Percentiles rank a stretch among this genome's conserved stretches.
Conservation (phyloP, 1,140 invertebrate species). For the Gonatopus flavifemur region DNA sequence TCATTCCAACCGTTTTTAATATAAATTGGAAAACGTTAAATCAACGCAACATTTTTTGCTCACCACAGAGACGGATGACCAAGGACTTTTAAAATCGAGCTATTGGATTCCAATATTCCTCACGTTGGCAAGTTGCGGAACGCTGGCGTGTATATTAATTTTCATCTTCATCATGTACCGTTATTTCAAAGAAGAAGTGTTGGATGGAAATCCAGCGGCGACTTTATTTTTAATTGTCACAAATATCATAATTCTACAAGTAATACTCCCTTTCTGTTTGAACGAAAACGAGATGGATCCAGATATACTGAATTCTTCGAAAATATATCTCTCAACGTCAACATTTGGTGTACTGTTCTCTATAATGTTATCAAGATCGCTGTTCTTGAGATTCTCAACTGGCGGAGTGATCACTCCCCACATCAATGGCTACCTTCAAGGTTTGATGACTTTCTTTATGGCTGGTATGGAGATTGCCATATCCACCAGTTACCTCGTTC, state of each 20-base stretch:
- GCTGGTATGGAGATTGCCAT: constrained; percentile 59
- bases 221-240: constrained; percentile 59
- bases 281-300: constrained; percentile 38
- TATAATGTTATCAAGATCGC: constrained; percentile 60
- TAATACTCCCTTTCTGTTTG: constrained; percentile 61
- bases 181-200: constrained; percentile 55
- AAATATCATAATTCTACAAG: constrained; percentile 57
- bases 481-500: constrained; percentile 48
- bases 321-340: constrained; percentile 58
- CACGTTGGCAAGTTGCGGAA: constrained; percentile 54
- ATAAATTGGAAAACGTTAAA: constrained; percentile 9
- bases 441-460: constrained; percentile 62
- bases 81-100: constrained; percentile 38
- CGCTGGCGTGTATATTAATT: constrained; percentile 53
- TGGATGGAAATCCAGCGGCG: constrained; percentile 61
- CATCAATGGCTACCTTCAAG: constrained; percentile 64
- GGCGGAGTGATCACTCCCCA: constrained; percentile 63
- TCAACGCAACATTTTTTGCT: not conserved
- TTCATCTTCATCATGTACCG: constrained; percentile 59
- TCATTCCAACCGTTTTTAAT: not conserved
- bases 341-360: constrained; percentile 62
- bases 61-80: constrained; percentile 6
- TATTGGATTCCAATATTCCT: constrained; percentile 57
- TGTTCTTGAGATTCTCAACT: constrained; percentile 62
- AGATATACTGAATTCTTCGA: constrained; percentile 53